A percentile compares a stretch with the other conserved stretches of the same genome.
Conservation (phyloP, 2,797 vertebrate species). For the Gymnothorax javanicus region DNA sequence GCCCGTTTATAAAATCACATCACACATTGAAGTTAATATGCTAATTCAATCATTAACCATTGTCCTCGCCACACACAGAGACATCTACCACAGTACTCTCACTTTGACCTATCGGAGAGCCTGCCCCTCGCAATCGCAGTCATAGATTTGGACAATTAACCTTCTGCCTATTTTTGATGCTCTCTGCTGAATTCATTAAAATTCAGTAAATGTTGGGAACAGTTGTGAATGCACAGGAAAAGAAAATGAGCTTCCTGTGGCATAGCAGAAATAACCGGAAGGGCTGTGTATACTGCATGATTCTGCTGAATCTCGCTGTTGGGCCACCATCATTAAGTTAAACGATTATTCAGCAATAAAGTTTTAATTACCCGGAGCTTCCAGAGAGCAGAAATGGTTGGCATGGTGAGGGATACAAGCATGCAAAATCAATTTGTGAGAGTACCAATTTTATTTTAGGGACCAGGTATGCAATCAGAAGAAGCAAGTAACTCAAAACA, state of each 20-base stretch:
- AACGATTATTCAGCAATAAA: conserved; percentile 37
- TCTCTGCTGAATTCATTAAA: neutral
- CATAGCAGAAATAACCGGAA: conserved; percentile 12
- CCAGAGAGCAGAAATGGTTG: neutral
- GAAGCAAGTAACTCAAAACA: neutral
- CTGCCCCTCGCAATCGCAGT: neutral
- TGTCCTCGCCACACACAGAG: neutral
- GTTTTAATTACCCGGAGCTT: conserved; percentile 11
- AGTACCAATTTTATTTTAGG: neutral
- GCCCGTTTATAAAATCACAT: neutral
- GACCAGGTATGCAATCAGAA: neutral
- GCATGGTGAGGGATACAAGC: neutral
- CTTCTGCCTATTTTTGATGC: neutral
- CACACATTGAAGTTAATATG: neutral
- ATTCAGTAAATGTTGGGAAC: neutral
- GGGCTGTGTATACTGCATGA: conserved; percentile 14
- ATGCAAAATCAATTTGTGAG: neutral
- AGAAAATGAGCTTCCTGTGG: neutral
- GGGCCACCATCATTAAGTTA: neutral
- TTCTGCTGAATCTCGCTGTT: conserved; percentile 30
- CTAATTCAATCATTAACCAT: neutral
- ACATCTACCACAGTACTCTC: neutral
- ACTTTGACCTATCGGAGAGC: conserved; percentile 12
- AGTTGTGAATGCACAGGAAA: neutral
- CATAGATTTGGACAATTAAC: neutral